Percentiles rank a stretch among this genome's conserved stretches.
Evolutionary conservation across 2,113 vertebrate genomes (phyloP).

Genomic region (Patagioenas fasciata): DNA sequence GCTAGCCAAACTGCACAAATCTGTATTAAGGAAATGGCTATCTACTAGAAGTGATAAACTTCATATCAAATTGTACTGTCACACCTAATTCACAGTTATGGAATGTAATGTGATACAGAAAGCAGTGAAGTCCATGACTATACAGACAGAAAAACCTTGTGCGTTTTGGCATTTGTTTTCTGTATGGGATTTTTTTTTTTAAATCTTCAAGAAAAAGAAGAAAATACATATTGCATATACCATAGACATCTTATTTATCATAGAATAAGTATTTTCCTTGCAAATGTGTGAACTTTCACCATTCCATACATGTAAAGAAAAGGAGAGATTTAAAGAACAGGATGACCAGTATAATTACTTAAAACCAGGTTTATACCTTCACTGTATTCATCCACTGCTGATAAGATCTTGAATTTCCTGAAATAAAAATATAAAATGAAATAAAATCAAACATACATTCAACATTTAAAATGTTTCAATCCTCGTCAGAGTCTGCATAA

Average conservation of each 20-base stretch:
- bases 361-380: constrained; percentile 81
- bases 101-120: background rate
- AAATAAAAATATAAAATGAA: constrained; percentile 10
- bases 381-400: constrained; percentile 95
- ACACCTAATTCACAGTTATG: background rate
- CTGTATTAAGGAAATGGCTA: background rate
- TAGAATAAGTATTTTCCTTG: background rate
- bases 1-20: background rate
- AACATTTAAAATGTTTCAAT: background rate
- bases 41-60: background rate
- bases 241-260: background rate
- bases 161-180: background rate
- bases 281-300: background rate
- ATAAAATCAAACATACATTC: background rate
- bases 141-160: background rate
- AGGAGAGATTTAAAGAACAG: background rate
- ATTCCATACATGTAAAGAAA: background rate
- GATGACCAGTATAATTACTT: background rate
- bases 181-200: background rate
- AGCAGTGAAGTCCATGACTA: background rate
- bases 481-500: background rate
- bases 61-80: background rate
- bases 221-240: background rate
- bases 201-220: background rate
- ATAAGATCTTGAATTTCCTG: constrained; percentile 91